Evolutionary conservation across 2,113 vertebrate species (phyloP).

Genomic region (Lichenostomus cassidix): DNA sequence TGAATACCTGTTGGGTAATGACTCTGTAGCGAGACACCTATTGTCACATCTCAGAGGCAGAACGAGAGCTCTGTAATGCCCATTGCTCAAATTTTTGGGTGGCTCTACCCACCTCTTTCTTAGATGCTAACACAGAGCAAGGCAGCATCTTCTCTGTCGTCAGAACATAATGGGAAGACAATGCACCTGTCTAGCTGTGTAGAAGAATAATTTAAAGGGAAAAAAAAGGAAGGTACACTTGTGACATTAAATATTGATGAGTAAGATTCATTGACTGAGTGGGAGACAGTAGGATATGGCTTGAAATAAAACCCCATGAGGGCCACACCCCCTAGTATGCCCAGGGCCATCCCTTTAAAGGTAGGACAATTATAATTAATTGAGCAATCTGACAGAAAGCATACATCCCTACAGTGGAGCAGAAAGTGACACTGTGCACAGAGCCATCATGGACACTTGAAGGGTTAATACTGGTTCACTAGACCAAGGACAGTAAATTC

Average conservation of each 20-base stretch:
- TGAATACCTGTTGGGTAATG: constrained; percentile 8
- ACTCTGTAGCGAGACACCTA: not conserved
- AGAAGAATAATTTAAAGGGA: not conserved
- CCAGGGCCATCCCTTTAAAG: constrained; percentile 66
- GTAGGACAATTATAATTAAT: constrained; percentile 74
- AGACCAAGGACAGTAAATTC: constrained; percentile 69
- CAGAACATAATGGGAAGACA: not conserved
- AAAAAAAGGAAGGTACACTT: not conserved
- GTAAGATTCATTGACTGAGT: constrained; percentile 62
- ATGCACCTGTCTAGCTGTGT: constrained; percentile 16
- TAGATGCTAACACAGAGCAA: not conserved
- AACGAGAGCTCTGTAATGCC: not conserved
- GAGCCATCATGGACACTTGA: constrained; percentile 56
- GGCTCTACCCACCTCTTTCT: not conserved
- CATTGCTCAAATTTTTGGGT: constrained; percentile 8
- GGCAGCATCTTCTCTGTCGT: not conserved
- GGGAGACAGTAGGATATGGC: constrained; percentile 45
- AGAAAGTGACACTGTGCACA: constrained; percentile 40
- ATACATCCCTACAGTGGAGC: constrained; percentile 22
- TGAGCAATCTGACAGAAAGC: constrained; percentile 70
- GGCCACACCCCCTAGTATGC: constrained; percentile 58
- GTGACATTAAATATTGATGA: constrained; percentile 73
- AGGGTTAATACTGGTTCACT: constrained; percentile 65
- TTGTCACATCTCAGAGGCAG: not conserved
- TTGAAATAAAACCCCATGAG: constrained; percentile 72